Evolutionary conservation across 2,888 invertebrate genomes (phyloP).

Genomic region (Rhogogaster chlorosoma): DNA sequence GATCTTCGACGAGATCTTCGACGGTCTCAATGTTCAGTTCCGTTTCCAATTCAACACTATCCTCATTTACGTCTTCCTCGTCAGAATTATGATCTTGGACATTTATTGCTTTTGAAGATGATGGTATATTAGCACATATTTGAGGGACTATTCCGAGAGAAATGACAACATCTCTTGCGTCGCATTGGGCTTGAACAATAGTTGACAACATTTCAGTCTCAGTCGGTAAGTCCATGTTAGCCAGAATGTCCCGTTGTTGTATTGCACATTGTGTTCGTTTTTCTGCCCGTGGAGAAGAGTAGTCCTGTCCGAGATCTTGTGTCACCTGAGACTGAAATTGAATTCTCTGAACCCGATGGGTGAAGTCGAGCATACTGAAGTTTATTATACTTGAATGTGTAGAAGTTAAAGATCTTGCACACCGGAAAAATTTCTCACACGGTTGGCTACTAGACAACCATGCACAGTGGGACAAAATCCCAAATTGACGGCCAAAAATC

Average conservation of each 20-base stretch:
- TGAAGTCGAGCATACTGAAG: constrained; percentile 39
- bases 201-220: neutral
- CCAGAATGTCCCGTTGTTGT: neutral
- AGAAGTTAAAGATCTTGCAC: constrained; percentile 33
- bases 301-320: neutral
- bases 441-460: constrained; percentile 42
- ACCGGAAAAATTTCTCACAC: constrained; percentile 45
- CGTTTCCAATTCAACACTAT: no score
- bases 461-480: no score
- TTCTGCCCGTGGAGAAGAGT: neutral
- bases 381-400: constrained; percentile 36
- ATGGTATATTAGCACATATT: neutral
- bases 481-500: no score
- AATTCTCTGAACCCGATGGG: constrained; percentile 37
- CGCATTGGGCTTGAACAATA: neutral
- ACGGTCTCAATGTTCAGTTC: no score
- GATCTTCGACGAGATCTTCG: no score
- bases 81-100: no score
- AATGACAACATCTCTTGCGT: neutral
- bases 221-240: neutral
- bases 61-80: no score
- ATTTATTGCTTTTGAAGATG: neutral
- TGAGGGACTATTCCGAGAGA: neutral
- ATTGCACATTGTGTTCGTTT: neutral
- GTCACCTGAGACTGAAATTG: neutral